A percentile compares a stretch with the other conserved stretches of the same genome.
Conservation (phyloP, 2,113 vertebrate genomes). For the Mesitornis unicolor region DNA sequence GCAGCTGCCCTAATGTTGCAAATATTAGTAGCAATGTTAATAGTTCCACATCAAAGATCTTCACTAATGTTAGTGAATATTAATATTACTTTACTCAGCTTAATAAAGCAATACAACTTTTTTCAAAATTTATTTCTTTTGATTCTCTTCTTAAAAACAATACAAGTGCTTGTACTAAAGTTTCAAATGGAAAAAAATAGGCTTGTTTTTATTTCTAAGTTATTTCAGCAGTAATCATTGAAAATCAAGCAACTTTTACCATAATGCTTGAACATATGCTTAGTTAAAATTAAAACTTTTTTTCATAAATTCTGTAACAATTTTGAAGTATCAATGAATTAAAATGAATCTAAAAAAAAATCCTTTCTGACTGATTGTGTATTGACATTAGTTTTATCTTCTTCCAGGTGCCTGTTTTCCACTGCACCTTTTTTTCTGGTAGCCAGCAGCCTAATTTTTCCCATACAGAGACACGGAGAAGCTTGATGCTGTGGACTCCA, state of each 20-base stretch:
- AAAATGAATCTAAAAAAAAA: neutral
- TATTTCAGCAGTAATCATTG: neutral
- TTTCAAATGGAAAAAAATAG: neutral
- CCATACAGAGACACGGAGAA: neutral
- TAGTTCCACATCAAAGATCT: neutral
- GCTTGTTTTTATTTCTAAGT: neutral
- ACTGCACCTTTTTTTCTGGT: neutral
- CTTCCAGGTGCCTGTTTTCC: neutral
- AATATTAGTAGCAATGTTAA: neutral
- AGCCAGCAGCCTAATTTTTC: neutral
- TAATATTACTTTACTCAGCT: neutral
- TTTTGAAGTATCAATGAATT: neutral
- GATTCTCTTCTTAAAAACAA: neutral
- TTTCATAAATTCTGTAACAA: neutral
- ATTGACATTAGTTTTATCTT: neutral
- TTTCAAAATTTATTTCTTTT: neutral
- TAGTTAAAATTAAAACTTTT: neutral
- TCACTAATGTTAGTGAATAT: neutral
- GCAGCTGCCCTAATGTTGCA: conserved; percentile 65
- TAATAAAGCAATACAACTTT: neutral
- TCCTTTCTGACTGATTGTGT: neutral
- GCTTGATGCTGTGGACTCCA: neutral
- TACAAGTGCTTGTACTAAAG: neutral
- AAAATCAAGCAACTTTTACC: neutral
- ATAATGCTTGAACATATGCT: neutral